Percentiles rank a stretch among this genome's conserved stretches.
These are phyloP conservation scores for Dasysyrphus tricinctus DNA, from an alignment of 2,888 invertebrate genomes.

Conservation along the genomic window DNA sequence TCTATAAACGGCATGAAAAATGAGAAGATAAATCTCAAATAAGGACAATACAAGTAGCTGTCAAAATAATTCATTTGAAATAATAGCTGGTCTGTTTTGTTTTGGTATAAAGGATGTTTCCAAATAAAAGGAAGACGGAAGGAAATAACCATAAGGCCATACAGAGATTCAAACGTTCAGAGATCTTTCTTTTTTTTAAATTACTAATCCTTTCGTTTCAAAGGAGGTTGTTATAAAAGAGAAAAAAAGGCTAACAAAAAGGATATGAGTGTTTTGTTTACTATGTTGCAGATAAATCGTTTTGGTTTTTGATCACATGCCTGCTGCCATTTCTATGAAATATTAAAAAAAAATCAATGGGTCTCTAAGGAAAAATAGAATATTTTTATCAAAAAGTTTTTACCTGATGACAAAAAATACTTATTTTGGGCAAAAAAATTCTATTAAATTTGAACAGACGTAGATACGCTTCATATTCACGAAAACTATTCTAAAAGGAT, in stretches of 20 bases:
- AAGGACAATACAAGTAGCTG: constrained; percentile 60
- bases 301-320: constrained; percentile 42
- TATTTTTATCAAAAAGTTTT: neutral
- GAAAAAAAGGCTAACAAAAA: constrained; percentile 39
- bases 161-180: constrained; percentile 19
- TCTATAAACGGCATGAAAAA: constrained; percentile 30
- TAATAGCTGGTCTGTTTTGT: constrained; percentile 37
- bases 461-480: neutral
- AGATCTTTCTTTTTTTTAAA: constrained; percentile 18
- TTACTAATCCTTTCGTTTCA: constrained; percentile 42
- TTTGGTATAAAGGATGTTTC: constrained; percentile 53
- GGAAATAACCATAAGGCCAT: constrained; percentile 44
- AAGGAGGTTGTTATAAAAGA: constrained; percentile 30
- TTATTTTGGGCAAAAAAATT: neutral
- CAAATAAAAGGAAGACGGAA: constrained; percentile 52
- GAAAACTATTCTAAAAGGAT: neutral
- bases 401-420: constrained; percentile 11
- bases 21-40: constrained; percentile 44
- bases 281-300: constrained; percentile 47
- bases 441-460: constrained; percentile 15
- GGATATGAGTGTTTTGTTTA: constrained; percentile 59
- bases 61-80: constrained; percentile 67
- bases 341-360: neutral
- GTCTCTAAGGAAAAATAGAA: neutral
- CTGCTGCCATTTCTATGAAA: constrained; percentile 43